Conservation (phyloP, 2,888 invertebrate species). For the Erpobdella octoculata region DNA sequence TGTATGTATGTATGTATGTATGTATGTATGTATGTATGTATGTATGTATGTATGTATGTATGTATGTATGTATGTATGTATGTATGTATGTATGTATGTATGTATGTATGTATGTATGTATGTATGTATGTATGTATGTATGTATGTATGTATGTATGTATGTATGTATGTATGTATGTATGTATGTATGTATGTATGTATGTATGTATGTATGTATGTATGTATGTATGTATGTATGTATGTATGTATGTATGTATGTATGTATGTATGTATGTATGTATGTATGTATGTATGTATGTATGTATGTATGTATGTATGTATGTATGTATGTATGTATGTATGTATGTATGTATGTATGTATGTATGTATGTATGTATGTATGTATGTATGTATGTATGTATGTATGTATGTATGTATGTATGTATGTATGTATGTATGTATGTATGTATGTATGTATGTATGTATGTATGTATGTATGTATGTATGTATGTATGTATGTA, state of each 20-base stretch:
- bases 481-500: background rate
- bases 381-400: conserved; percentile 4
- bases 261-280: background rate
- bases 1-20: no score
- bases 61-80: no score
- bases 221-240: no score
- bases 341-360: conserved; percentile 6
- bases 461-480: background rate
- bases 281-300: background rate
- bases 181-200: no score
- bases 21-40: no score
- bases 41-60: no score
- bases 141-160: no score
- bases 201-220: no score
- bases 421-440: conserved; percentile 11
- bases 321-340: background rate
- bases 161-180: no score
- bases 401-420: background rate
- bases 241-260: background rate
- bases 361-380: conserved; percentile 1
- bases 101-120: no score
- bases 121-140: no score
- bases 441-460: conserved; percentile 7
- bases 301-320: conserved; percentile 1
- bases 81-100: no score